Evolutionary conservation across 2,113 vertebrate genomes (phyloP), one percentile per base, ranked within the genome.

Genomic region (Mirounga angustirostris): DNA sequence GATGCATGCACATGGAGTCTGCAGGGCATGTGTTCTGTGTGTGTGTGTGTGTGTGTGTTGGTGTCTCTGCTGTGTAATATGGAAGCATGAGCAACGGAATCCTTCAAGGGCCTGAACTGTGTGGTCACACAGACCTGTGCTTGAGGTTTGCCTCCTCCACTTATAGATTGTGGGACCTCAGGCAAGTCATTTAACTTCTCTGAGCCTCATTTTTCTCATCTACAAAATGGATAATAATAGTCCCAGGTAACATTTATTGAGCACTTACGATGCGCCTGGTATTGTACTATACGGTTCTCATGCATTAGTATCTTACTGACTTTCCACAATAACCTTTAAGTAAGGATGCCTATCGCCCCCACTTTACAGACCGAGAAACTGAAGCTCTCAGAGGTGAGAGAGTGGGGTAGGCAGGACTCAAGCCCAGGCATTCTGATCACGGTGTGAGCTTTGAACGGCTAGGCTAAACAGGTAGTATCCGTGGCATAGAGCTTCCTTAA

Each of bases 131-230:
- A 54, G 59, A 74, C 43, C 90, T 63, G 40, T 1, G 18, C 71
- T 43, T 2, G 1, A 78, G 16, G 50, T 40, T 26, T 26, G 28
- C 11, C 67, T 69, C 43, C 28, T 90, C 36, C 46, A 5, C 76
- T 40, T 52, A 28, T 1, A 59, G 90, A 33, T 1, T 46, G 15
- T 54, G 28, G 67, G 56, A 56, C 16, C 24, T 16, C 30, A 13
- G 52, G 26, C 30, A 81, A 59, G 26, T 43, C 50, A 10, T 1
- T 36, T 30, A 43, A 43, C 40, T 36, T 28, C 71, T 67, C 40
- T 14, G n/a, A 79, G 74, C 46, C n/a, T 65, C 61, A 59, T 28
- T 90, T 36, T 80, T 52, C 90, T 93, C 33, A 19, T 69, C 86
- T 78, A 26, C 46, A 36, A 88, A 82, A 52, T 22, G 36, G 43